These are phyloP conservation scores for Hepsetus odoe DNA, from an alignment of 2,113 vertebrate species.

Conservation along the genomic window DNA sequence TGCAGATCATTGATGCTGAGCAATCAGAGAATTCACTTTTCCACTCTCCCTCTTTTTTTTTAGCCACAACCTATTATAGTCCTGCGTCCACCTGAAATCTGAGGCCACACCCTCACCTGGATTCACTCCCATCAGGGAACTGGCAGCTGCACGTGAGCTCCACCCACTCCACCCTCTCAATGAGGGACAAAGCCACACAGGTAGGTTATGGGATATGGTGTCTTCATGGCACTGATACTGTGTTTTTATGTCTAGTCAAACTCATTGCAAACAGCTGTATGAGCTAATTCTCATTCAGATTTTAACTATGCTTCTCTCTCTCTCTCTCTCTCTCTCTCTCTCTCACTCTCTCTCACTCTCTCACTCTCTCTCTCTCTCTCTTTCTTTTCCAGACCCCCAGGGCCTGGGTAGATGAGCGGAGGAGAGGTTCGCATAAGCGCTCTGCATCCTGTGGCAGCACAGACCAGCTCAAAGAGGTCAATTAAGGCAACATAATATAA, in stretches of 20 bases:
- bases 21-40: background rate
- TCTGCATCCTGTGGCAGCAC: conserved; percentile 87
- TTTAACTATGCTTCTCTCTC: background rate
- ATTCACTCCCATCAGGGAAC: conserved; percentile 51
- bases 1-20: background rate
- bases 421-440: conserved; percentile 86
- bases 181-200: conserved; percentile 60
- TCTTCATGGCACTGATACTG: background rate
- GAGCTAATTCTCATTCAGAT: background rate
- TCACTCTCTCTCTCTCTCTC: conserved; percentile 28
- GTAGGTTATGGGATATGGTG: conserved; percentile 26
- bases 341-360: no score
- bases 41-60: background rate
- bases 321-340: conserved; percentile 21
- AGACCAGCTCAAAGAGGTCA: conserved; percentile 87
- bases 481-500: background rate
- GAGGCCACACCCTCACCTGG: conserved; percentile 35
- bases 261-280: background rate
- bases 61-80: conserved; percentile 32
- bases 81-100: conserved; percentile 43
- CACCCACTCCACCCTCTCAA: conserved; percentile 55
- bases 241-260: background rate
- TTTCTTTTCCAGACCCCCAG: conserved; percentile 77
- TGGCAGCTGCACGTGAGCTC: conserved; percentile 53
- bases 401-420: conserved; percentile 88